Base-by-base conservation (phyloP, 2,113 vertebrate genomes). In the Heterotis niloticus region DNA sequence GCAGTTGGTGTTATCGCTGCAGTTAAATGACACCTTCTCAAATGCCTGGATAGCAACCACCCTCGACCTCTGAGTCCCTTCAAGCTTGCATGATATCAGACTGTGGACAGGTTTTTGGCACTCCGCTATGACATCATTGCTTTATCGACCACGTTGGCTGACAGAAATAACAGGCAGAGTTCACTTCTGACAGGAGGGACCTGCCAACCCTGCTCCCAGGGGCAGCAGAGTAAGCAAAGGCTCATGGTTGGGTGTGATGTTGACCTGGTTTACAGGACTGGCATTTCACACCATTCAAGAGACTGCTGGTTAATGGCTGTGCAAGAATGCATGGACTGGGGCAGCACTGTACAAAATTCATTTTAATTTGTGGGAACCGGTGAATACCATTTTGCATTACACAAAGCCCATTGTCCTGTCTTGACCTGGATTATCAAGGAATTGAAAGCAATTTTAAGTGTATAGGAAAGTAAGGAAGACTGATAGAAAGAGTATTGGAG, bases 161-260 rank as follows among this genome's bases (percentile, higher is more conserved):
- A 79, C 65, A 73, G 80, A 77, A 77, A 62, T 76, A 79, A 79
- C 10, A 71, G 82, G 75, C 75, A 76, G 51, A 82, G 23, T 26
- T 34, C 9, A 23, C 18, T 69, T 23, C 83, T 78, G 74, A 65
- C 84, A 81, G 70, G 82, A 77, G 77, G 28, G 26, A 1, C 78
- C 81, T 62, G 68, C 77, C 80, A 83, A 81, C 20, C 77, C 75
- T 16, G 54, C 23, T 79, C 84, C 81, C 23, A 0, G 88, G 81
- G 84, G 84, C 81, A 88, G 81, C 84, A 87, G 82, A 78, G 59
- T 17, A 84, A 84, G 75, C 81, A 0, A 23, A 24, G 57, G 67
- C 57, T 64, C 84, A 29, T 17, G 24, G 10, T 18, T 10, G 17
- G 17, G 24, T 20, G 54, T 72, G 64, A 10, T 28, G n/a, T 26